Conservation (phyloP, 2,113 vertebrate species). For the Amphiprion ocellaris region DNA sequence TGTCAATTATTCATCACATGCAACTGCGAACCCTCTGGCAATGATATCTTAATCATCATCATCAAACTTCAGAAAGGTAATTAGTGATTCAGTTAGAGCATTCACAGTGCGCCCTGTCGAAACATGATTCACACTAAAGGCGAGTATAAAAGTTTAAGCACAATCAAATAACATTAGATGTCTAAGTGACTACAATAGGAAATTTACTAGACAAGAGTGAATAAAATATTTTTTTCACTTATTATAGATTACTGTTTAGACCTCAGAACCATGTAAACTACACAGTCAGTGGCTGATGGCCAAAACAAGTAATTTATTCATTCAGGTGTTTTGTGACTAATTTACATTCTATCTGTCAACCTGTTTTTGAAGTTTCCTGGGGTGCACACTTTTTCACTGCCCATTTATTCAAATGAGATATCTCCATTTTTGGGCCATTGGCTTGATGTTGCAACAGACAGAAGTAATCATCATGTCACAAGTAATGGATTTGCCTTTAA, state of each 20-base stretch:
- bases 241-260: background rate
- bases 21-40: slow-evolving; percentile 2
- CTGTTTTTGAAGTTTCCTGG: background rate
- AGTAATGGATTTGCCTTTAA: background rate
- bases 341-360: background rate
- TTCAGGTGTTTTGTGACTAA: too few species aligned
- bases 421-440: background rate
- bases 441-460: background rate
- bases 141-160: background rate
- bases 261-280: background rate
- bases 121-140: background rate
- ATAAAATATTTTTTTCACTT: too few species aligned
- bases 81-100: background rate
- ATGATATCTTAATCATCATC: slow-evolving; percentile 6
- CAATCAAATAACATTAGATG: background rate
- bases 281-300: background rate
- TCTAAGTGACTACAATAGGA: background rate
- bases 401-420: background rate
- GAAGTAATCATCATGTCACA: background rate
- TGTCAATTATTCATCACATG: slow-evolving; percentile 1
- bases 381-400: background rate
- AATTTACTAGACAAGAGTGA: background rate
- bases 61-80: background rate
- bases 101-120: background rate
- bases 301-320: background rate